These are phyloP conservation scores for Gryllus bimaculatus DNA, from an alignment of 1,140 invertebrate species.

Conservation along the genomic window DNA sequence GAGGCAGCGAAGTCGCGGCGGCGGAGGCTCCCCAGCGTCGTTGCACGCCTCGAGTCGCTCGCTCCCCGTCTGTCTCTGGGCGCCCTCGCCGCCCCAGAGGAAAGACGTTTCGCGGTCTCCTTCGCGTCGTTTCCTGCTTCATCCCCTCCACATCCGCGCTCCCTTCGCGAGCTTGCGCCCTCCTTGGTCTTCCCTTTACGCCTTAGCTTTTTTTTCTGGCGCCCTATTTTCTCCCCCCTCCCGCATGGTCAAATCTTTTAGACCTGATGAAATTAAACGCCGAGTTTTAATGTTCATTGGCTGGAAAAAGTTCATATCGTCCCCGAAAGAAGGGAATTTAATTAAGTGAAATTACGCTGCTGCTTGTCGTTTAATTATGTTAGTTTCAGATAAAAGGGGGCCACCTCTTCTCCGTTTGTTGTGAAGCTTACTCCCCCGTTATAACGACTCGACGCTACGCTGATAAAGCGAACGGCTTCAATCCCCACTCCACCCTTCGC, in stretches of 20 bases:
- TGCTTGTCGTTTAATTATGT: conserved; percentile 45
- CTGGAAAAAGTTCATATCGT: conserved; percentile 39
- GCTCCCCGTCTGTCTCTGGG: background rate
- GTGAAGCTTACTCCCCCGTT: conserved; percentile 14
- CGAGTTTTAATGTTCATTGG: conserved; percentile 40
- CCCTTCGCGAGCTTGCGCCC: background rate
- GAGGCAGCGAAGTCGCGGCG: too few species aligned
- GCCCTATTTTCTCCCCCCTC: conserved; percentile 27
- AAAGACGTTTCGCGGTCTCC: conserved; percentile 11
- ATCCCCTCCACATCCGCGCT: background rate
- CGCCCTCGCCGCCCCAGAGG: too few species aligned
- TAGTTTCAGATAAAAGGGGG: conserved; percentile 35
- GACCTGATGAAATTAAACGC: conserved; percentile 41
- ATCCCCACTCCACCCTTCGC: conserved; percentile 11
- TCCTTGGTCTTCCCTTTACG: background rate
- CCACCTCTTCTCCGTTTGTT: conserved; percentile 23
- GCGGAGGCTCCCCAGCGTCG: background rate
- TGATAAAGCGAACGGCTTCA: conserved; percentile 22
- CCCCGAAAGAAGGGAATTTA: conserved; percentile 40
- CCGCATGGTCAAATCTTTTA: conserved; percentile 39
- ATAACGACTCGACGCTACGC: conserved; percentile 19
- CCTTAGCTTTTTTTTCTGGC: conserved; percentile 12
- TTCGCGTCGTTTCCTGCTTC: conserved; percentile 9
- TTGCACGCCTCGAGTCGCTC: background rate
- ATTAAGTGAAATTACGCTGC: conserved; percentile 45